Evolutionary conservation across 2,888 invertebrate species (phyloP), one percentile per base, ranked within the genome.

Genomic region (Coecobrya sp.): DNA sequence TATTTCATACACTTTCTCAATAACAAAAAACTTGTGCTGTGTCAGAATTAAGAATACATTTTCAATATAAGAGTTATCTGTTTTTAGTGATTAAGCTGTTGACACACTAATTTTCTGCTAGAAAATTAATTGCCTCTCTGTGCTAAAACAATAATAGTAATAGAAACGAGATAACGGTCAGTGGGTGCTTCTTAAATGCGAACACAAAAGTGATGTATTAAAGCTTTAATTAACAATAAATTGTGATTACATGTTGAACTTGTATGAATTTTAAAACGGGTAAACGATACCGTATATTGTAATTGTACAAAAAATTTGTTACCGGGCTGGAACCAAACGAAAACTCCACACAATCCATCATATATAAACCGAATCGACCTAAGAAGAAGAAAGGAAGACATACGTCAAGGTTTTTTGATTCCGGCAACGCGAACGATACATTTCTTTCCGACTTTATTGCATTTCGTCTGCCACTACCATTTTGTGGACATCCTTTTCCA

Each of bases 251-350:
- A n/a, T n/a, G 49, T 55, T 55, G 19, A 55, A 55, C 55, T 16
- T 55, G n/a, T 1, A 49, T 49, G 13, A 49, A 10, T 49, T 49
- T 13, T 49, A 55, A 65, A 65, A 65, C 65, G 65, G 65, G 65
- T 65, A 19, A 25, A 65, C 25, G 19, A 13, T 27, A 65, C 13
- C 25, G 65, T 65, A 19, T 55, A 19, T 55, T 4, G 55, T 55
- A 52, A 27, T 65, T 65, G 5, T 65, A 13, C 19, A 11, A 55
- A 11, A 55, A 19, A 55, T 62, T 59, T 30, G 13, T 81, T 59
- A 27, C 62, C 62, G 82, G 62, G 62, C 82, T 84, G 62, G 82
- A 62, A 62, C 82, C 82, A 84, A 10, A 19, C 36, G n/a, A 65
- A 25, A 65, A 8, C n/a, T n/a, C n/a, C n/a, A n/a, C n/a, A n/a